Percentiles rank a stretch among this genome's conserved stretches.
phyloP scores from a whole-genome alignment of 1,140 invertebrate genomes.

The Brachionus asplanchnoidis region DNA sequence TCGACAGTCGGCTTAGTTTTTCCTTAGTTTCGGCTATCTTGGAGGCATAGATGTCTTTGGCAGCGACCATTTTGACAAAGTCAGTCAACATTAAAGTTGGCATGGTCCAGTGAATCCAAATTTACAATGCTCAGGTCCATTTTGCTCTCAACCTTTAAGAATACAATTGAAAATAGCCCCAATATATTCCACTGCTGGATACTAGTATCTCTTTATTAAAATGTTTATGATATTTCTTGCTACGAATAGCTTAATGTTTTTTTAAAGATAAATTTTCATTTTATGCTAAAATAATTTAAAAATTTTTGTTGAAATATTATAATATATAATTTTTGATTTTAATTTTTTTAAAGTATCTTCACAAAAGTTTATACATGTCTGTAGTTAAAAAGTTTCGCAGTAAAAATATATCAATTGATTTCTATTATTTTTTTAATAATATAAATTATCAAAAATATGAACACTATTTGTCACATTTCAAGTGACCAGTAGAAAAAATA shows the following conservation, averaged over 20 bases:
- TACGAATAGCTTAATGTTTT: background rate
- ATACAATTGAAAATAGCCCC: background rate
- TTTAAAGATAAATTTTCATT: background rate
- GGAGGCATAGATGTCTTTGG: background rate
- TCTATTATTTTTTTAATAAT: background rate
- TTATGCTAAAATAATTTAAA: constrained; percentile 3
- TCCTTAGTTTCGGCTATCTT: constrained; percentile 34
- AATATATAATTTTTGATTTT: constrained; percentile 12
- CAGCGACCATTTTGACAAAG: background rate
- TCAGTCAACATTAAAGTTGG: constrained; percentile 27
- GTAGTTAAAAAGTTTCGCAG: background rate
- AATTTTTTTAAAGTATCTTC: background rate
- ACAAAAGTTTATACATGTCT: background rate
- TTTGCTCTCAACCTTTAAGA: background rate
- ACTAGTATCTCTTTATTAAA: background rate
- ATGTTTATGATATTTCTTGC: background rate
- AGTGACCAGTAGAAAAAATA: no score
- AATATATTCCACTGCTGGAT: background rate
- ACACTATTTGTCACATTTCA: no score
- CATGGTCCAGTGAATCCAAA: constrained; percentile 8
- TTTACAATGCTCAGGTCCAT: background rate
- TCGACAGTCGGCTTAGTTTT: background rate
- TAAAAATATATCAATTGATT: no score
- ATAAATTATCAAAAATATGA: background rate
- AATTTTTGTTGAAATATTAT: background rate